A percentile compares a stretch with the other conserved stretches of the same genome.
phyloP scores from a whole-genome alignment of 2,113 vertebrate species.

The Rhabdomys dilectus region DNA sequence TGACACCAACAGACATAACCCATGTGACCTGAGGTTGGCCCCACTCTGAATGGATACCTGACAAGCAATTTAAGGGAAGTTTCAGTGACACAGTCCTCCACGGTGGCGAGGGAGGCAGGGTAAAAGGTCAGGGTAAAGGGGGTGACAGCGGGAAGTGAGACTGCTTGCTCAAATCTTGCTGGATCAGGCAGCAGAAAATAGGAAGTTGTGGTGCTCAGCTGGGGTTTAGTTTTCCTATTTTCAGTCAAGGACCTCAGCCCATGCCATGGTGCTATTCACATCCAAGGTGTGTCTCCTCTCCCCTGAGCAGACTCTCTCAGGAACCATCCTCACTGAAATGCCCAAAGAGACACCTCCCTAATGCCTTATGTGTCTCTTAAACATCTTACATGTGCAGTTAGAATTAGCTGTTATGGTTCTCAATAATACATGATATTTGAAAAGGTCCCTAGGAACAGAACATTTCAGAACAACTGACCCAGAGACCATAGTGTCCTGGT shows the following conservation, averaged over 20 bases:
- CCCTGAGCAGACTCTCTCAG: background rate
- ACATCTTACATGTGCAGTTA: background rate
- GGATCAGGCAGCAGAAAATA: background rate
- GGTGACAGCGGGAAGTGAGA: too few relatives aligned
- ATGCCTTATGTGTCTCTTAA: background rate
- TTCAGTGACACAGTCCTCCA: background rate
- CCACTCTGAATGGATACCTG: background rate
- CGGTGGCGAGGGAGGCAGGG: background rate
- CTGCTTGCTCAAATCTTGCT: background rate
- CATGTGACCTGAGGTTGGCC: rapidly evolving
- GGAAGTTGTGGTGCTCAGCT: background rate
- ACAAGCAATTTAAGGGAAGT: background rate
- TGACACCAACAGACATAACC: background rate
- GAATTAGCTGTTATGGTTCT: background rate
- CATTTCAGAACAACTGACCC: background rate
- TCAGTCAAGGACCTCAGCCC: background rate
- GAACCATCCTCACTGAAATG: background rate
- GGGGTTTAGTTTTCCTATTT: background rate
- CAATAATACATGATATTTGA: background rate
- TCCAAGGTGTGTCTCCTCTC: too few relatives aligned
- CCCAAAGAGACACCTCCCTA: background rate
- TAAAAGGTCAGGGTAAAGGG: background rate
- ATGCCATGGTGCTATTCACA: background rate
- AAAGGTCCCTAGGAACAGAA: background rate
- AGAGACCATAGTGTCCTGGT: background rate